Base-by-base conservation (phyloP, 2,797 vertebrate genomes). In the Nannoperca obscura region DNA sequence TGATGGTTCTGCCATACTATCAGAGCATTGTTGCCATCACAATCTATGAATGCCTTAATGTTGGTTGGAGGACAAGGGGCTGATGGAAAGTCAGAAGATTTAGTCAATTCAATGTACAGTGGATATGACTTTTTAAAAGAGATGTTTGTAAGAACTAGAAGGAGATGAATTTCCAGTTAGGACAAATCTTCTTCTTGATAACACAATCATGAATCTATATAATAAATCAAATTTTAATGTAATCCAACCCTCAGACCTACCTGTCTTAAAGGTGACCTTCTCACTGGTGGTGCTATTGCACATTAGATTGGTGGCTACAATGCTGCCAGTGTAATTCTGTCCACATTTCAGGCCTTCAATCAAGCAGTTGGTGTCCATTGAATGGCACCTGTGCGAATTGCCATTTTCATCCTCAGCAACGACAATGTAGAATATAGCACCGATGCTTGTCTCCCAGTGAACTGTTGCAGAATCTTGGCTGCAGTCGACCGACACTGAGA, bases 311-410 rank as follows among this genome's bases (percentile, higher is more conserved):
- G 81, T 87, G 69, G 91, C 88, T 1, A 88, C 49, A 20, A 96
- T 86, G 0, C 32, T 91, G 36, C 80, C 79, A 0, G 78, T 91
- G 76, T 95, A 96, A 34, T 78, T 85, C 76, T 88, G 72, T 71
- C 93, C 95, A 66, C 96, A 96, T 15, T 5, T 76, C 60, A 96
- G 88, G 44, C 82, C 83, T n/a, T 72, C 27, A 0, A 96, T 86
- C 62, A 89, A 46, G 74, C 94, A 95, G 42, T 68, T 52, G 10
- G 59, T 89, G 5, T 30, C 72, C 60, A 85, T 20, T 62, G 92
- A 83, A 49, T 5, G 68, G 74, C 94, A 95, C 36, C 36, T 78
- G 50, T 78, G 15, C 3, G 14, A 17, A 2, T 76, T 89, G 50
- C 93, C 93, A 8, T 82, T 55, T 7, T 53, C 10, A 66, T 93